Evolutionary conservation across 2,888 invertebrate species (phyloP), one percentile per base, ranked within the genome.

Genomic region (Bugula neritina): DNA sequence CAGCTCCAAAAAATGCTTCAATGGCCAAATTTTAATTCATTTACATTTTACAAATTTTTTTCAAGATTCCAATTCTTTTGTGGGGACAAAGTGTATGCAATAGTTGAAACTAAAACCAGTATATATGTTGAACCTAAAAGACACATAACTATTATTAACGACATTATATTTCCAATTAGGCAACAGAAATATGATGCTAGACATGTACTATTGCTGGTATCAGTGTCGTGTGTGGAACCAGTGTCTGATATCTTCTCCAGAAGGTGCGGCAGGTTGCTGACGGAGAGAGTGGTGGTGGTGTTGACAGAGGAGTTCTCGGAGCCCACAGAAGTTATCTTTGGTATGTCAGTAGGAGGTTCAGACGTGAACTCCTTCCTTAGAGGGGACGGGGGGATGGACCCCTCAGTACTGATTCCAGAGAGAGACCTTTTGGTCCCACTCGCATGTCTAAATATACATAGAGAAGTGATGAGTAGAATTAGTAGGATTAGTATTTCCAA

Each of bases 321-420:
- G 1, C 25, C 21, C 5, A 54, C 73, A 23, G 75, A 74, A 25
- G 70, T 34, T 73, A 80, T 75, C 73, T 76, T 76, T 13, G 76
- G 75, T 0, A 75, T 74, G 3, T 77, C 76, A 34, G 74, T 55
- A 1, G 80, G 80, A 1, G 81, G 80, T 5, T 79, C 78, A 23
- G 76, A 74, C 0, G 79, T 79, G 73, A 80, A 80, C 70, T 80
- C 78, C 1, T 77, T 75, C 71, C 78, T 78, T n/a, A 80, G 73
- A 1, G 81, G 81, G 0, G 81, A 81, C 0, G 79, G 79, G 0
- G 79, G 80, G 0, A 79, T 75, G 13, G 75, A 73, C 35, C 54
- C 69, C 17, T 55, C 57, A 2, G 27, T 31, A 31, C 63, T 63
- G 2, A 63, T 13, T 63, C 63, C 31, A 31, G 63, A 63, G 10